phyloP scores from a whole-genome alignment of 2,888 invertebrate species.

The Muscina levida region DNA sequence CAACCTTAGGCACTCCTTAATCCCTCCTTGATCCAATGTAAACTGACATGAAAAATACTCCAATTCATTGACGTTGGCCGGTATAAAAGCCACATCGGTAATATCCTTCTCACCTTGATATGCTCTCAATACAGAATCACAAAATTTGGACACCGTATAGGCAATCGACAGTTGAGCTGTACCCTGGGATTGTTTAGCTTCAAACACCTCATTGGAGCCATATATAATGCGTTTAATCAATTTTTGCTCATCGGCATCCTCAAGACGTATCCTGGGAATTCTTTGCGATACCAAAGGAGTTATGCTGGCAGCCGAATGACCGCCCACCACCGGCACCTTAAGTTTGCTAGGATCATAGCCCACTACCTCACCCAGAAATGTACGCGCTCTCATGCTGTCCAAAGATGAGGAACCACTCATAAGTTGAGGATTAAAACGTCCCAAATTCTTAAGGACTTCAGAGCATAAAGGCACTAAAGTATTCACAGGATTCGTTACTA shows the following conservation, averaged over 20 bases:
- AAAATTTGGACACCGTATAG: conserved; percentile 95
- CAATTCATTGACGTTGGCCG: conserved; percentile 25
- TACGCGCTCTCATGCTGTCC: conserved; percentile 94
- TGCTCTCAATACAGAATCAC: conserved; percentile 89
- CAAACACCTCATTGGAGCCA: conserved; percentile 94
- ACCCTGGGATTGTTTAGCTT: conserved; percentile 97
- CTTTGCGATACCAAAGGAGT: conserved; percentile 96
- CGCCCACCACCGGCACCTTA: conserved; percentile 96
- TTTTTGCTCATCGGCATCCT: conserved; percentile 65
- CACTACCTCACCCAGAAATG: conserved; percentile 94
- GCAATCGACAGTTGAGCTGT: conserved; percentile 99
- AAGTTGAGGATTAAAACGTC: conserved; percentile 91
- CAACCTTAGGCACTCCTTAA: conserved; percentile 15
- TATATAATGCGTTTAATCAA: conserved; percentile 89
- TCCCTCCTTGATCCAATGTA: conserved; percentile 27
- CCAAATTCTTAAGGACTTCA: conserved; percentile 88
- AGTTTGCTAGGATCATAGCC: conserved; percentile 89
- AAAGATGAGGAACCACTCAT: conserved; percentile 97
- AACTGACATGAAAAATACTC: conserved; percentile 38
- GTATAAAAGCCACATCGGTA: conserved; percentile 39
- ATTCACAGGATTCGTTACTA: conserved; percentile 98
- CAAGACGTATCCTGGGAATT: conserved; percentile 88
- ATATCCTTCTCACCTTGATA: conserved; percentile 79
- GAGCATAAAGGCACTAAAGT: conserved; percentile 97
- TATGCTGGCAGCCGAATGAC: conserved; percentile 97